A percentile compares a stretch with the other conserved stretches of the same genome.
phyloP scores from a whole-genome alignment of 1,140 invertebrate species.

The Tachypleus tridentatus region DNA sequence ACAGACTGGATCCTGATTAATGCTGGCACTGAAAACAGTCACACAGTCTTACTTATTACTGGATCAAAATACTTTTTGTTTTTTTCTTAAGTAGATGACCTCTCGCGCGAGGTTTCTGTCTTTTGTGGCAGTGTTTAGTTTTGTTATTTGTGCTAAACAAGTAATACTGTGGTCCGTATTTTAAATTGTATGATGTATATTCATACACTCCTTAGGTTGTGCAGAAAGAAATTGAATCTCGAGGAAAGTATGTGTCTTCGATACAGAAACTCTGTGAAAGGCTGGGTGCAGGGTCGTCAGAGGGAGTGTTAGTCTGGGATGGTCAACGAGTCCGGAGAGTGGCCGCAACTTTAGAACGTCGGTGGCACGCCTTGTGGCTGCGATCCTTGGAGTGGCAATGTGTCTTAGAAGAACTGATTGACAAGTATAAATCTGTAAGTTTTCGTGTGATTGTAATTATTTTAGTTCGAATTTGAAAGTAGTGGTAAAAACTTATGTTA shows the following conservation, averaged over 20 bases:
- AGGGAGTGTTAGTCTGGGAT: constrained; percentile 8
- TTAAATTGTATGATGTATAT: too few relatives aligned
- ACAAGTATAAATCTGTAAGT: constrained; percentile 25
- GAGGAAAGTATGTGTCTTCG: constrained; percentile 64
- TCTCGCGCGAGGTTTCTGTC: too few relatives aligned
- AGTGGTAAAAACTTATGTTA: too few relatives aligned
- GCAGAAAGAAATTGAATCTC: constrained; percentile 69
- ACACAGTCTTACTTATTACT: too few relatives aligned
- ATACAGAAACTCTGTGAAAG: constrained; percentile 54
- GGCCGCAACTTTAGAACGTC: constrained; percentile 54
- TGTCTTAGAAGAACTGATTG: constrained; percentile 51
- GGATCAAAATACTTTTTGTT: too few relatives aligned
- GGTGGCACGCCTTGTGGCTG: constrained; percentile 77
- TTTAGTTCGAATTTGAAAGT: too few relatives aligned
- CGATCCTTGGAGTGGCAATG: constrained; percentile 79
- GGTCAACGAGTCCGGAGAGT: constrained; percentile 26
- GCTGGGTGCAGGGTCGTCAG: constrained; percentile 9
- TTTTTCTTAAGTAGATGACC: too few relatives aligned
- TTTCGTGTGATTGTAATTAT: not conserved
- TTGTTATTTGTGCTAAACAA: too few relatives aligned
- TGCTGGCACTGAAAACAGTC: too few relatives aligned
- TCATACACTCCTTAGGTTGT: constrained; percentile 26
- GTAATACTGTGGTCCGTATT: too few relatives aligned
- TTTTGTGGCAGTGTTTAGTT: too few relatives aligned
- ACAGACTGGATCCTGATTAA: too few relatives aligned